phyloP scores from a whole-genome alignment of 2,113 vertebrate genomes.

The Charina bottae region DNA sequence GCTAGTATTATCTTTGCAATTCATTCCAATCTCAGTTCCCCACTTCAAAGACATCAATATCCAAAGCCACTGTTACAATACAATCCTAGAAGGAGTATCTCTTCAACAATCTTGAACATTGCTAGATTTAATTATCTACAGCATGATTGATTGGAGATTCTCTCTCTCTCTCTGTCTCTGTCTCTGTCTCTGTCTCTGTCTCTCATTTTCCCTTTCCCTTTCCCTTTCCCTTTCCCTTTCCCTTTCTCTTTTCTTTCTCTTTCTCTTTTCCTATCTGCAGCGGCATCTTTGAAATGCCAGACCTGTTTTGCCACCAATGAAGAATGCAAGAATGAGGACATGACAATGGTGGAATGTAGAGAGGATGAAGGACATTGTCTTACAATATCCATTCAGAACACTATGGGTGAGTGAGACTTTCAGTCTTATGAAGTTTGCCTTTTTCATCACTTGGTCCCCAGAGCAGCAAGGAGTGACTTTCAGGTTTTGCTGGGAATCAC shows the following conservation, averaged over 20 bases:
- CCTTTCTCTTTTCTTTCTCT: no score
- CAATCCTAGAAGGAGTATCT: no score
- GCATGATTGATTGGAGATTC: neutral
- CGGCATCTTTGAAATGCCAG: neutral
- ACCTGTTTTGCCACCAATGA: accelerated
- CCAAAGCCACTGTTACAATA: no score
- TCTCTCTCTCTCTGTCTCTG: no score
- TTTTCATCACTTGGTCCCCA: neutral
- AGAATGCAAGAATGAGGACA: neutral
- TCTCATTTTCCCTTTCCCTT: no score
- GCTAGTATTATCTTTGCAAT: no score
- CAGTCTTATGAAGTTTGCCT: neutral
- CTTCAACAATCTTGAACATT: neutral
- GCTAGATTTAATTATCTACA: neutral
- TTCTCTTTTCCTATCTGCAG: no score
- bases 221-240: no score
- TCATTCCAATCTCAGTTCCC: no score
- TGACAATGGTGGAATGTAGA: neutral
- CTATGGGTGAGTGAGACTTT: neutral
- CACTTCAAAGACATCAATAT: no score
- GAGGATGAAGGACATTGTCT: neutral
- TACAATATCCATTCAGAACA: neutral
- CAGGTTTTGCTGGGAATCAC: neutral
- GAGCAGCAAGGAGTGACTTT: neutral
- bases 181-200: no score